Conservation (phyloP, 2,797 vertebrate genomes). For the Platyrinchus mystaceus region DNA sequence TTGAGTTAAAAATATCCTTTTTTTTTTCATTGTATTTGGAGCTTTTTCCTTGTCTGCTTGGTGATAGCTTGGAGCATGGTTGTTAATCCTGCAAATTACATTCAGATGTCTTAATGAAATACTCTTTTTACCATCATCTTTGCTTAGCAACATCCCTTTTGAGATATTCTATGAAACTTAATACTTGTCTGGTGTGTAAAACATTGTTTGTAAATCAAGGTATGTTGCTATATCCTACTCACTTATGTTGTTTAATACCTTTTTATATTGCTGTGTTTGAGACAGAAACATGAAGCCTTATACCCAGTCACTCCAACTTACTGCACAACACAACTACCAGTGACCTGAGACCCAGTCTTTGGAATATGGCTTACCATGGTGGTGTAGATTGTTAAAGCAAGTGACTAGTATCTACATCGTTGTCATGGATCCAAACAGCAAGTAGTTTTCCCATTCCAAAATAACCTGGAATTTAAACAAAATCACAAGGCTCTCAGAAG, state of each 20-base stretch:
- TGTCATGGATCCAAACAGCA: constrained; percentile 3
- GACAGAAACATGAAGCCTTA: background rate
- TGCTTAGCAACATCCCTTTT: background rate
- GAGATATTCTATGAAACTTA: constrained; percentile 4
- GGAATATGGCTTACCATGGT: constrained; percentile 42
- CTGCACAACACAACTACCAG: background rate
- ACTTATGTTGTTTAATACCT: background rate
- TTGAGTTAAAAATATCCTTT: background rate
- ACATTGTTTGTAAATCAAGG: background rate
- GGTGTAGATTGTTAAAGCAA: background rate
- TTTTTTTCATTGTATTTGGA: background rate
- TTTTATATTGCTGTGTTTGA: background rate
- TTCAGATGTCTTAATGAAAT: background rate
- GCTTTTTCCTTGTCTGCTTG: background rate
- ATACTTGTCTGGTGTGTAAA: background rate
- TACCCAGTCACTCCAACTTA: background rate
- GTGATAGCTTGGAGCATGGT: background rate
- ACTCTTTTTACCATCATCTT: background rate
- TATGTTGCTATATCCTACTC: background rate
- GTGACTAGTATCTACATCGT: background rate
- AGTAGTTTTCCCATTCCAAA: background rate
- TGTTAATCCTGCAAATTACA: background rate
- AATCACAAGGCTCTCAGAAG: background rate
- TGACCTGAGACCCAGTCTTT: background rate
- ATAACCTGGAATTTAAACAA: constrained; percentile 47